Conservation (phyloP, 2,888 invertebrate genomes). For the Calameuta filiformis region DNA sequence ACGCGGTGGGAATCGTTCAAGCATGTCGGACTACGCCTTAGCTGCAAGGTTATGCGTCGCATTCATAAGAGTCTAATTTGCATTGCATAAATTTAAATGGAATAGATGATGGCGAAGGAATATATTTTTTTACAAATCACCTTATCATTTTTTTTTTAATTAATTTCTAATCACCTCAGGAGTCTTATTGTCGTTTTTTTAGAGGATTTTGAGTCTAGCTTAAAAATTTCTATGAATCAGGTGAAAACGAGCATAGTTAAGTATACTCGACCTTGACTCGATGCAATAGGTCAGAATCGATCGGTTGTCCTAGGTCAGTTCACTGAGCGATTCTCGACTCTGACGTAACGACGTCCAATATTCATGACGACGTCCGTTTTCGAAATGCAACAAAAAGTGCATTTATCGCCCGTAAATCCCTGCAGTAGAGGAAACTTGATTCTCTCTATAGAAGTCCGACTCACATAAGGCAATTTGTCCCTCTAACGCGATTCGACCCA, state of each 20-base stretch:
- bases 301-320: background rate
- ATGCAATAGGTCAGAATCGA: background rate
- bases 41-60: constrained; percentile 43
- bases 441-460: background rate
- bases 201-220: background rate
- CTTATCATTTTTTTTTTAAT: background rate
- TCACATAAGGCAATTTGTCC: background rate
- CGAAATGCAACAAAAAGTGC: background rate
- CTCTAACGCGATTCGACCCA: background rate
- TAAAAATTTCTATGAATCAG: background rate
- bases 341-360: background rate
- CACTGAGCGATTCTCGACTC: background rate
- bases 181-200: background rate
- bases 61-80: background rate
- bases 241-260: background rate
- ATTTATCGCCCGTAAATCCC: background rate
- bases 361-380: background rate
- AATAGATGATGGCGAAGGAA: background rate
- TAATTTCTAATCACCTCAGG: background rate
- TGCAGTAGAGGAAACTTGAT: background rate
- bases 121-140: background rate
- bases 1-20: constrained; percentile 39
- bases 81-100: background rate
- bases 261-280: background rate
- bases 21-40: constrained; percentile 54